These are phyloP conservation scores for Drosophila pseudotalamancana DNA, from an alignment of 2,888 invertebrate genomes.

Conservation along the genomic window DNA sequence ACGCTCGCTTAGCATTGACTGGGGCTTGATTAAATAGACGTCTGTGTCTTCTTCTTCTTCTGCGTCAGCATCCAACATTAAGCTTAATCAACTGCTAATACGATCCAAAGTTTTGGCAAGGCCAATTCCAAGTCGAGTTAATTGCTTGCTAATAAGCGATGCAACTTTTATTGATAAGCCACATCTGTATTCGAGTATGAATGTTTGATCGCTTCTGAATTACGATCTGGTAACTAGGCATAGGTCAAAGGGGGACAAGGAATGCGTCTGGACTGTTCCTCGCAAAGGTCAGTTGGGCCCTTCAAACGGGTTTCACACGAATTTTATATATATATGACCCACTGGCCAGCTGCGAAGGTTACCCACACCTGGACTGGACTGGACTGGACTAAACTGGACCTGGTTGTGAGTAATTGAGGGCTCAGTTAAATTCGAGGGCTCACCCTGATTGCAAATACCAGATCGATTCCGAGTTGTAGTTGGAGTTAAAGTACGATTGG, in stretches of 20 bases:
- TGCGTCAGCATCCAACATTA: constrained; percentile 18
- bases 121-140: constrained; percentile 39
- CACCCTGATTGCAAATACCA: no score
- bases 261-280: constrained; percentile 19
- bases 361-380: constrained; percentile 10
- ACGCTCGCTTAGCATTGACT: constrained; percentile 48
- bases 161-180: constrained; percentile 44
- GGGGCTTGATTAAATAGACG: constrained; percentile 28
- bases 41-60: background rate
- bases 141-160: constrained; percentile 55
- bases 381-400: constrained; percentile 15
- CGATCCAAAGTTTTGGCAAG: constrained; percentile 29
- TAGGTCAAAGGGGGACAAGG: background rate
- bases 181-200: no score
- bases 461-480: no score
- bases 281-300: constrained; percentile 47
- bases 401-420: constrained; percentile 34
- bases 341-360: constrained; percentile 39
- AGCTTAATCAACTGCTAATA: constrained; percentile 11
- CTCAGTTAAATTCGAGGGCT: no score
- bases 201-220: no score
- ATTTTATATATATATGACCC: constrained; percentile 24
- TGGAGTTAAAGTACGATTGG: constrained; percentile 3
- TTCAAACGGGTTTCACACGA: constrained; percentile 49
- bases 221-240: background rate